Evolutionary conservation across 2,888 invertebrate species (phyloP).

Genomic region (Plusia festucae): DNA sequence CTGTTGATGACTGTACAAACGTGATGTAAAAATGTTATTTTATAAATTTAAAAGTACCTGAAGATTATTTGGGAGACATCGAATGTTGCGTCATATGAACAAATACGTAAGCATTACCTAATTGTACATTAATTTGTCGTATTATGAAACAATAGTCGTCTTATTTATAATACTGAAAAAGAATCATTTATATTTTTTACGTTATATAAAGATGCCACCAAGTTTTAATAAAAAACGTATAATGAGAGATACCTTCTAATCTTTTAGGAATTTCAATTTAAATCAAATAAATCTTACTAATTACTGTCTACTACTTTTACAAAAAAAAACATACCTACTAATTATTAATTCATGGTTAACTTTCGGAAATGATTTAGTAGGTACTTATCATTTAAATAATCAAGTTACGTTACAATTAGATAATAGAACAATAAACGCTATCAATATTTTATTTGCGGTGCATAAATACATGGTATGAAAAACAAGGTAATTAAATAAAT

Average conservation of each 20-base stretch:
- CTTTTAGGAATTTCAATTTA: not conserved
- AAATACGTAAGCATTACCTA: conserved; percentile 18
- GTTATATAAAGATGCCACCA: not conserved
- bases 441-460: too few relatives aligned
- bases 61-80: conserved; percentile 23
- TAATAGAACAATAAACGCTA: not conserved
- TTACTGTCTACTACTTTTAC: too few relatives aligned
- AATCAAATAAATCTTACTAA: too few relatives aligned
- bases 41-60: conserved; percentile 19
- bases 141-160: not conserved
- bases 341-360: not conserved
- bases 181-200: conserved; percentile 7
- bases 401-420: not conserved
- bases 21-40: not conserved
- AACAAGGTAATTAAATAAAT: too few relatives aligned
- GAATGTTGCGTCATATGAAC: conserved; percentile 26
- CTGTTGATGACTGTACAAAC: not conserved
- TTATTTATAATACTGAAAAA: conserved; percentile 1
- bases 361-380: conserved; percentile 2
- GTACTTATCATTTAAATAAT: not conserved
- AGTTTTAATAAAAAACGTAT: not conserved
- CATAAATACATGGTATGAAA: too few relatives aligned
- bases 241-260: not conserved
- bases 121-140: conserved; percentile 21
- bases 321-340: too few relatives aligned